Evolutionary conservation across 2,888 invertebrate species (phyloP).

Genomic region (Rutpela maculata): DNA sequence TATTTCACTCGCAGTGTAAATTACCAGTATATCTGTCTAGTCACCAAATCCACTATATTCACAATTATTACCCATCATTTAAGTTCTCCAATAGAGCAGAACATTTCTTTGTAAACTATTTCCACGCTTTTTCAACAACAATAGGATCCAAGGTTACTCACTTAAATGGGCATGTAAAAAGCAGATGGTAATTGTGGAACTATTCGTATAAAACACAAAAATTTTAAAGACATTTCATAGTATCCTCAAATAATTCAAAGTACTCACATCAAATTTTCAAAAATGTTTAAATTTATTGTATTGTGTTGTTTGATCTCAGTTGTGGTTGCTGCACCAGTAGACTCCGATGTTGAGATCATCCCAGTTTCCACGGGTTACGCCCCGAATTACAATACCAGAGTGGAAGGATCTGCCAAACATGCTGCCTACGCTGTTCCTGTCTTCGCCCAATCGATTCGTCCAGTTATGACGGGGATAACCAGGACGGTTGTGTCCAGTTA

Average conservation of each 20-base stretch:
- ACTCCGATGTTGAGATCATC: neutral
- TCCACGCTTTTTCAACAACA: conserved; percentile 13
- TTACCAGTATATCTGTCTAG: neutral
- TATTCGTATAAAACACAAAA: conserved; percentile 16
- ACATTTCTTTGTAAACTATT: conserved; percentile 18
- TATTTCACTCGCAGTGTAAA: neutral
- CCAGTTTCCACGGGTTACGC: conserved; percentile 2
- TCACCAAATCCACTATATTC: neutral
- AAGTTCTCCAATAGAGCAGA: conserved; percentile 27
- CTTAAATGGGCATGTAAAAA: neutral
- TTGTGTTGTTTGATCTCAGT: conserved; percentile 3
- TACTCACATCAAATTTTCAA: neutral
- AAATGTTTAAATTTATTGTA: conserved; percentile 2
- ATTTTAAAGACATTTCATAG: neutral
- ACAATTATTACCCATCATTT: conserved; percentile 17
- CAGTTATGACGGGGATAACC: neutral
- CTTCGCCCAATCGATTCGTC: neutral
- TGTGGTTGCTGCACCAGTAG: neutral
- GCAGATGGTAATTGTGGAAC: conserved; percentile 12
- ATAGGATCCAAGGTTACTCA: conserved; percentile 13
- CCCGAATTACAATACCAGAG: neutral
- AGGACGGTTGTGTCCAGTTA: neutral
- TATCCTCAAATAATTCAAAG: neutral
- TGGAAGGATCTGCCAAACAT: neutral
- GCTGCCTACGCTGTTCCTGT: neutral